These are phyloP conservation scores for Echiichthys vipera DNA, from an alignment of 2,797 vertebrate species.

Conservation along the genomic window DNA sequence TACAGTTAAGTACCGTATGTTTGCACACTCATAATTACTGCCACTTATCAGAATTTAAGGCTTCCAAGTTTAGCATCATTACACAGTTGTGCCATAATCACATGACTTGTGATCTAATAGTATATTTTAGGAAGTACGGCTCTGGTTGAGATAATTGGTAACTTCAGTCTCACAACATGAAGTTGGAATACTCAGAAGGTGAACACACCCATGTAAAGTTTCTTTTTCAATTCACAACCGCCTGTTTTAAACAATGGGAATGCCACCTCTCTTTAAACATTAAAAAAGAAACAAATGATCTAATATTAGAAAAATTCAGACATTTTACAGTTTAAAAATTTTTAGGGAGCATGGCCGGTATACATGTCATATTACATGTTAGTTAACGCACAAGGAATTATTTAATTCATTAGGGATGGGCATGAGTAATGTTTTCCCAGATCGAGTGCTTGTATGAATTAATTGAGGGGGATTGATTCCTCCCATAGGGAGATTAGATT, in stretches of 20 bases:
- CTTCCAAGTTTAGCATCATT: constrained; percentile 5
- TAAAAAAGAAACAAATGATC: too few species aligned
- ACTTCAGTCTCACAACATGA: not conserved
- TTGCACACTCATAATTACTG: constrained; percentile 7
- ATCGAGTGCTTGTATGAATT: too few species aligned
- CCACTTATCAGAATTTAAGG: constrained; percentile 19
- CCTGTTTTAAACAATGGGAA: not conserved
- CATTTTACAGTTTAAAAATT: not conserved
- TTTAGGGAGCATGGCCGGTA: not conserved
- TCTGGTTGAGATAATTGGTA: not conserved
- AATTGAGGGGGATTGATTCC: too few species aligned
- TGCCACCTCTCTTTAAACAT: too few species aligned
- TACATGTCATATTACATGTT: not conserved
- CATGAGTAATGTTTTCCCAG: too few species aligned
- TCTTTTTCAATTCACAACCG: not conserved
- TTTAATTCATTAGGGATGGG: not conserved
- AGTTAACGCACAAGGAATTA: not conserved
- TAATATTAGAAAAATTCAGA: not conserved
- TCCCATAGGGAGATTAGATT: too few species aligned
- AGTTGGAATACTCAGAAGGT: not conserved
- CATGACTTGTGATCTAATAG: constrained; percentile 1
- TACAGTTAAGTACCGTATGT: not conserved
- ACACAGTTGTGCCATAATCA: not conserved
- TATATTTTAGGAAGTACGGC: constrained; percentile 13
- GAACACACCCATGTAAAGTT: not conserved